Evolutionary conservation across 2,888 invertebrate genomes (phyloP).

Genomic region (Lochmaea capreae): DNA sequence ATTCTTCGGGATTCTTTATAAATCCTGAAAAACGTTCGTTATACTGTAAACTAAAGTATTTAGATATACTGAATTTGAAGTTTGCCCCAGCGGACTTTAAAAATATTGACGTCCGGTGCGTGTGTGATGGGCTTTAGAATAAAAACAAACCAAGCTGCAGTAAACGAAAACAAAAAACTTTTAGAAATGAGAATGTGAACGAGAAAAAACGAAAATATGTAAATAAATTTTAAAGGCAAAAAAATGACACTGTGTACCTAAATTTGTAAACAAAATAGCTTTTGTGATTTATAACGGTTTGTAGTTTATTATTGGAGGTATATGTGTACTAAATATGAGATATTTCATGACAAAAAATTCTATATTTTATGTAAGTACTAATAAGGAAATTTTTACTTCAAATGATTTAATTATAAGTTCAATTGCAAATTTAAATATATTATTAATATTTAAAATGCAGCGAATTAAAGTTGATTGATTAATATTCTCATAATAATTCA

Average conservation of each 20-base stretch:
- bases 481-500: too few species aligned
- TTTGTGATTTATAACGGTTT: background rate
- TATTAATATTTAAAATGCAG: too few species aligned
- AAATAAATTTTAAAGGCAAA: background rate
- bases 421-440: too few species aligned
- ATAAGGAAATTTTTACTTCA: background rate
- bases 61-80: too few species aligned
- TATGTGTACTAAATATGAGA: constrained; percentile 40
- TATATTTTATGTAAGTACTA: constrained; percentile 54
- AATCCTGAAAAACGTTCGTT: constrained; percentile 48
- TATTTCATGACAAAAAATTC: constrained; percentile 51
- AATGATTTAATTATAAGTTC: too few species aligned
- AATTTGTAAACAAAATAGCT: background rate
- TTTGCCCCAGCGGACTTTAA: too few species aligned
- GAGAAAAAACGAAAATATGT: background rate
- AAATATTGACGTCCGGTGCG: background rate
- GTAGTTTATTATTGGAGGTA: background rate
- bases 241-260: background rate
- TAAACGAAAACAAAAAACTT: background rate
- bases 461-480: too few species aligned
- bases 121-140: background rate
- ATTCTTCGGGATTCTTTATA: constrained; percentile 52
- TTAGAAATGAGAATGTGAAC: background rate
- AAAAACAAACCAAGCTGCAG: background rate
- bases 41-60: background rate